These are phyloP conservation scores for Dendrolimus kikuchii DNA, from an alignment of 1,140 invertebrate genomes.

Conservation along the genomic window DNA sequence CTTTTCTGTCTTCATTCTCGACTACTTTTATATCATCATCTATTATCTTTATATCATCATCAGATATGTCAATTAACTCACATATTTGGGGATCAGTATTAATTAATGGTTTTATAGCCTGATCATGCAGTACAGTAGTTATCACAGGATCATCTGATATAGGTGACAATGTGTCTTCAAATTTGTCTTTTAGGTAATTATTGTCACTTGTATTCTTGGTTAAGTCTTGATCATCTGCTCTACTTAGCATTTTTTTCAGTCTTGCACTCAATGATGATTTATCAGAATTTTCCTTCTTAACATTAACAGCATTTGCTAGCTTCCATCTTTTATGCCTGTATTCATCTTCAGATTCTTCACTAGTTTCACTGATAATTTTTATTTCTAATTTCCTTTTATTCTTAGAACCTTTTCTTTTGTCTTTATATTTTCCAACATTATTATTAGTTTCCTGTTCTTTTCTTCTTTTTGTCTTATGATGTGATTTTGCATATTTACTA, in stretches of 20 bases:
- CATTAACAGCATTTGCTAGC: slow-evolving; percentile 47
- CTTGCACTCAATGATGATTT: slow-evolving; percentile 51
- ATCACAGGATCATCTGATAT: slow-evolving; percentile 8
- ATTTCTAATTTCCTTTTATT: slow-evolving; percentile 29
- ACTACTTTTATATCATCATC: slow-evolving; percentile 6
- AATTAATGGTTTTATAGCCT: slow-evolving; percentile 9
- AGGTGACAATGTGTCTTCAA: slow-evolving; percentile 7
- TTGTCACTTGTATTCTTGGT: slow-evolving; percentile 8
- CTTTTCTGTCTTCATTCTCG: background rate
- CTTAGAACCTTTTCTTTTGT: slow-evolving; percentile 33
- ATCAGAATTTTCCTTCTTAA: slow-evolving; percentile 43
- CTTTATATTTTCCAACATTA: slow-evolving; percentile 28
- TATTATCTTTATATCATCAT: slow-evolving; percentile 22
- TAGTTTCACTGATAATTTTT: slow-evolving; percentile 41
- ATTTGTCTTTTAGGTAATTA: slow-evolving; percentile 10
- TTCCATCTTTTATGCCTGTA: slow-evolving; percentile 56
- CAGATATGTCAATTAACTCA: slow-evolving; percentile 33
- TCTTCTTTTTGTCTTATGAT: slow-evolving; percentile 34
- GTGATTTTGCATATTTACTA: slow-evolving; percentile 25
- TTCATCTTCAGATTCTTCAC: slow-evolving; percentile 59
- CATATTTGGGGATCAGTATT: slow-evolving; percentile 5
- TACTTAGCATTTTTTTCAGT: slow-evolving; percentile 47
- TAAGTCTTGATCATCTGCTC: slow-evolving; percentile 13
- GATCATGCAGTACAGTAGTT: slow-evolving; percentile 7
- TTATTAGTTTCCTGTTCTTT: slow-evolving; percentile 18